Evolutionary conservation across 53 echinoderm and acorn worm species (phyloP), one percentile per base, ranked within the genome.

Genomic region (Hippasteria phrygiana): DNA sequence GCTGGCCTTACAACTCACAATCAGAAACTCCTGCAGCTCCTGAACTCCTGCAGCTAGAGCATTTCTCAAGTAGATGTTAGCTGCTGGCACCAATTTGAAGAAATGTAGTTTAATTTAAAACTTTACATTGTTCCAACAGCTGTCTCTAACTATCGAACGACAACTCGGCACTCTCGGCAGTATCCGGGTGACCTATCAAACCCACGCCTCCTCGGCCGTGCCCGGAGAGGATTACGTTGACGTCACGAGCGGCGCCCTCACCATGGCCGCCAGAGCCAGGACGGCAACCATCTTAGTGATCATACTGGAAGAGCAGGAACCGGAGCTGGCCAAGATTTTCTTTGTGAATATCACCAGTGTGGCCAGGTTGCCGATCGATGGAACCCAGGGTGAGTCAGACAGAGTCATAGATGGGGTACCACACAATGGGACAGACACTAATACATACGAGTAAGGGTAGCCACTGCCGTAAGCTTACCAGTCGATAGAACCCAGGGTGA

Each of bases 281-380:
- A 90, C 91, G 10, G 94, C 88, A 14, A 85, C 84, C 42, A 90
- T 99, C 67, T 80, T 83, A 4, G 92, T 96, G 0, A 80, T 78
- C 0, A 78, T 99, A 12, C 66, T 93, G 31, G 94, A 92, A 31
- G 95, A 94, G 42, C 62, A 90, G 20, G 71, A 88, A 10, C 99
- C 99, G 8, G 96, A 99, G 80, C 62, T 96, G 43, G 93, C 87
- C 43, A 94, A 99, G 78, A 59, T 87, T 11, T 99, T 99, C 93
- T 94, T 77, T 76, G 96, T 99, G 4, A 96, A 99, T 63, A 94
- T 99, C 65, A 99, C 96, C 11, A 88, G 89, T 42, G 94, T 94
- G 9, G 88, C 88, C 54, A 85, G 92, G 33, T 62, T 96, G n/a
- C 88, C 93, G 16, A 84, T 84, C 4, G 84, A 84, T 41, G 84